Base-by-base conservation (phyloP, 2,113 vertebrate genomes). In the Cyprinodon variegatus region DNA sequence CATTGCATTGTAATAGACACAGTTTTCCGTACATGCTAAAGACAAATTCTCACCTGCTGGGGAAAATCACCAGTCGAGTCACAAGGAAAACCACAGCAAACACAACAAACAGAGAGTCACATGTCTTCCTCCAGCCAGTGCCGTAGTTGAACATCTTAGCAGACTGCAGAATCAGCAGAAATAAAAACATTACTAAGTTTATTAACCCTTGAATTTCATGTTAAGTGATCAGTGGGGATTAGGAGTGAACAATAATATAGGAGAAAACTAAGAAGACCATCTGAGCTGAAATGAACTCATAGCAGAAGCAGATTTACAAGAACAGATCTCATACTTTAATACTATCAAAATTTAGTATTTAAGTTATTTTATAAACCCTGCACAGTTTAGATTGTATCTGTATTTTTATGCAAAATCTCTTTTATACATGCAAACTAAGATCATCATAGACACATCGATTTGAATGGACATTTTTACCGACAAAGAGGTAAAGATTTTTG, bases 121-220 rank as follows among this genome's bases (percentile, higher is more conserved):
- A 96, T 0, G 83, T 94, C 77, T 74, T 95, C 75, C 91, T 95
- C 96, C 96, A 96, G 76, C 95, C 95, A 37, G 94, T 72, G 73
- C 92, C 94, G 14, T 97, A 97, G 90, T 96, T 95, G 82, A 96
- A 95, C 92, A 96, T 95, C 89, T 97, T 97, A 29, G 95, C 95
- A 40, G 93, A 94, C 96, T 97, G 90, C 4, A 87, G 71, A 77
- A 43, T 85, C 2, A 87, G 1, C 13, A 68, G 63, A 14, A 1
- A 62, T 1, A 4, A 8, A 72, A 61, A 38, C 1, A 46, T 60
- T 41, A 20, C 1, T 61, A 67, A 70, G 15, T 20, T 46, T 3
- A 41, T 60, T 13, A 48, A 4, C 41, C n/a, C 10, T 57, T 20
- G 17, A 60, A 14, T 29, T 38, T 43, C 7, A 39, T 9, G 22